Evolutionary conservation across 2,797 vertebrate species (phyloP), one percentile per base, ranked within the genome.

Genomic region (Fistularia tabacaria): DNA sequence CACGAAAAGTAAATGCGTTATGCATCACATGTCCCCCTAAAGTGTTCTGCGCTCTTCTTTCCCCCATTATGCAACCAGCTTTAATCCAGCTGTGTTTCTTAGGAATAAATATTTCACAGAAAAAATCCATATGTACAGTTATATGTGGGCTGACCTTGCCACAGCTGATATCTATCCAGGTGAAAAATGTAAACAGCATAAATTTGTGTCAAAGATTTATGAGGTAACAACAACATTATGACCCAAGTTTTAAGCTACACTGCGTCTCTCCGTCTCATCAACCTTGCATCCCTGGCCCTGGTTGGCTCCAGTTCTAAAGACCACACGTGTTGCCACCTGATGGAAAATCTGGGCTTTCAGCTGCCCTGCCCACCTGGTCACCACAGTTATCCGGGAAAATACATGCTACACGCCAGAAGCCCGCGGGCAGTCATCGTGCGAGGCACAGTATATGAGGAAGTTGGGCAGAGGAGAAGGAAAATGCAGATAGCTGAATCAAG

Each of bases 301-400:
- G 40, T 57, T 73, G 71, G 67, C 73, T 51, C 46, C 12, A 40
- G 68, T 79, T 82, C 63, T 57, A 38, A 57, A 63, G 50, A 49
- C 40, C 55, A 64, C 6, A 10, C 53, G 66, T 51, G 38, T 57
- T 37, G 66, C 77, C 62, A 67, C 81, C 71, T 73, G 75, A 76
- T 61, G 77, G 69, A 56, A 78, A 73, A 80, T 62, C 48, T 57
- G 72, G 47, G 57, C 59, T 51, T 64, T 82, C 87, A 85, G 80
- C 85, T 88, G 84, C 74, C 69, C 40, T 14, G 55, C 63, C 82
- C 76, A 82, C 83, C 83, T 89, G 88, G 77, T 83, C 81, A 25
- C 77, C 45, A 37, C 77, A 61, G 77, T 69, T 49, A 70, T 56
- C 49, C 57, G 44, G 56, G 64, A 57, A 66, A 64, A 62, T 36